Conservation (phyloP, 2,888 invertebrate genomes). For the Amiota minor region DNA sequence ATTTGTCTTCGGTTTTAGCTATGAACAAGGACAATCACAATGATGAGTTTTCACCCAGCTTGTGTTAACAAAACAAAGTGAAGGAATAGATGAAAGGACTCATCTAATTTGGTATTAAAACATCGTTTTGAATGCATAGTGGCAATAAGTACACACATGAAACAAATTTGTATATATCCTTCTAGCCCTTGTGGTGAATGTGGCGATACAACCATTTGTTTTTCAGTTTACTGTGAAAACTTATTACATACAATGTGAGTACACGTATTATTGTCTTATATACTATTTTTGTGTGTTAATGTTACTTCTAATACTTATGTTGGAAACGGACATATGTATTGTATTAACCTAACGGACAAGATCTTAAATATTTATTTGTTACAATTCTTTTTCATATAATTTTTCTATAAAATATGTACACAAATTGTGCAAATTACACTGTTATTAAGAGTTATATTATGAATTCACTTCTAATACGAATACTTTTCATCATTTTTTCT, state of each 20-base stretch:
- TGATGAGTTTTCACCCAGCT: not conserved
- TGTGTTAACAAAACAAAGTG: conserved; percentile 1
- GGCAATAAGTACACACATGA: conserved; percentile 33
- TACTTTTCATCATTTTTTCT: not conserved
- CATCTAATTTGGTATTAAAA: conserved; percentile 68
- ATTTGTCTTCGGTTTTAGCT: not conserved
- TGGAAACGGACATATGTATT: too few relatives aligned
- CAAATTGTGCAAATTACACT: too few relatives aligned
- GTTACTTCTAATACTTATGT: not conserved
- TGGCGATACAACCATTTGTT: too few relatives aligned
- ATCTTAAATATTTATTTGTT: too few relatives aligned
- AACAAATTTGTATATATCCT: conserved; percentile 60
- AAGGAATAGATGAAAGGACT: conserved; percentile 51
- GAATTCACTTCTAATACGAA: too few relatives aligned
- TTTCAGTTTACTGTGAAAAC: too few relatives aligned
- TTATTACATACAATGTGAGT: too few relatives aligned
- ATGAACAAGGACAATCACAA: not conserved
- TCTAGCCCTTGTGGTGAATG: conserved; percentile 31
- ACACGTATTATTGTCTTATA: not conserved
- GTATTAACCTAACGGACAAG: too few relatives aligned
- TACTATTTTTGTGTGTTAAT: not conserved
- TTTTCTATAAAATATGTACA: too few relatives aligned
- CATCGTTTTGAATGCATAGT: conserved; percentile 68
- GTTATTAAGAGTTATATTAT: too few relatives aligned
- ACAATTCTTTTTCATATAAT: too few relatives aligned